These are phyloP conservation scores for Etheostoma cragini DNA, from an alignment of 2,113 vertebrate species.

Conservation along the genomic window DNA sequence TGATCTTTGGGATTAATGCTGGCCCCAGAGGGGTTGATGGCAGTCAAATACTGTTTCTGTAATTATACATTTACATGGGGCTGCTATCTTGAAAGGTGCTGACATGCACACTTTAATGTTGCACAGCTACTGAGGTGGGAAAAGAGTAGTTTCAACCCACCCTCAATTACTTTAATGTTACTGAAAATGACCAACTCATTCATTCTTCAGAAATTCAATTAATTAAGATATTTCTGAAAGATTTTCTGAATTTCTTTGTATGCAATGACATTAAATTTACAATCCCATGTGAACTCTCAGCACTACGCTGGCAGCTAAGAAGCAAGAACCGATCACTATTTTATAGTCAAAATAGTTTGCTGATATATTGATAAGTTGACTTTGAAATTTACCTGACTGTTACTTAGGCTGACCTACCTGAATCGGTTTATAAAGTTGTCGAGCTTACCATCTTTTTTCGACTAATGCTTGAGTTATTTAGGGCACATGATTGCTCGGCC, in stretches of 20 bases:
- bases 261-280: conserved; percentile 33
- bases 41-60: conserved; percentile 83
- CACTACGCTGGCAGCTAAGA: conserved; percentile 25
- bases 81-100: conserved; percentile 71
- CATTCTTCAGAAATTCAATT: conserved; percentile 22
- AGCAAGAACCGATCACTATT: conserved; percentile 23
- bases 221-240: conserved; percentile 21
- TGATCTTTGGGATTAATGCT: conserved; percentile 82
- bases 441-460: conserved; percentile 31
- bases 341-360: conserved; percentile 26
- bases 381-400: conserved; percentile 35
- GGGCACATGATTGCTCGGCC: conserved; percentile 9
- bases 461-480: conserved; percentile 29
- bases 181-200: conserved; percentile 17
- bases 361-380: conserved; percentile 50
- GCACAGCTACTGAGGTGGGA: conserved; percentile 37
- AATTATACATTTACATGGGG: conserved; percentile 83
- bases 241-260: conserved; percentile 17
- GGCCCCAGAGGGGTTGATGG: conserved; percentile 65
- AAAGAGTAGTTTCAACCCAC: conserved; percentile 1
- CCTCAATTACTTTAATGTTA: conserved; percentile 10
- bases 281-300: conserved; percentile 43
- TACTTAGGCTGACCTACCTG: conserved; percentile 39
- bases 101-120: conserved; percentile 62
- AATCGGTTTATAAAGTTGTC: conserved; percentile 50